Base-by-base conservation (phyloP, 1,140 invertebrate species). In the Pristionchus pacificus region DNA sequence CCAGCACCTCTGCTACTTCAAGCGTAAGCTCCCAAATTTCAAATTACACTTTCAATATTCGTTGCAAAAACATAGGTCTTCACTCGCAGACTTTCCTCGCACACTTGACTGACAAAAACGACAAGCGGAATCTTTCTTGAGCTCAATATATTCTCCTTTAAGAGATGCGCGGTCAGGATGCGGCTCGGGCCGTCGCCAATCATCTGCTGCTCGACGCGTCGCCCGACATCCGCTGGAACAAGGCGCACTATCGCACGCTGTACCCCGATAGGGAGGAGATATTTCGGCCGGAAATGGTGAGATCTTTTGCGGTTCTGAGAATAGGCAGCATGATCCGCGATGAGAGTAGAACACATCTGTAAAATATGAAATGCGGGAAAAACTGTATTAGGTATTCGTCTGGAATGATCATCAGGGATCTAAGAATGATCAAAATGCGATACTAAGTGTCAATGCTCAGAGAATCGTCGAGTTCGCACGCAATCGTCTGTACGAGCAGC, bases 21-120 rank as follows among this genome's bases (percentile, higher is more conserved):
- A 49, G 38, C 38, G 38, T 49, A 49, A 49, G 38, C 38, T n/a
- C n/a, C n/a, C n/a, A n/a, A n/a, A n/a, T n/a, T n/a, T n/a, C 38
- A n/a, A n/a, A n/a, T n/a, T n/a, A n/a, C n/a, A n/a, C n/a, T n/a
- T n/a, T n/a, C n/a, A n/a, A n/a, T n/a, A n/a, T n/a, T n/a, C n/a
- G n/a, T n/a, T n/a, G n/a, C n/a, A n/a, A n/a, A n/a, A n/a, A n/a
- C n/a, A n/a, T n/a, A n/a, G n/a, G n/a, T n/a, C n/a, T n/a, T n/a
- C n/a, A n/a, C n/a, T n/a, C n/a, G n/a, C n/a, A n/a, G n/a, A n/a
- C n/a, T n/a, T n/a, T n/a, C n/a, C n/a, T n/a, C n/a, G n/a, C n/a
- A n/a, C n/a, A n/a, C n/a, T n/a, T n/a, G n/a, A n/a, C n/a, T n/a
- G n/a, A n/a, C n/a, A n/a, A n/a, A n/a, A n/a, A n/a, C n/a, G n/a